Percentiles rank a stretch among this genome's conserved stretches.
Conservation (phyloP, 2,888 invertebrate genomes). For the Hypena proboscidalis region DNA sequence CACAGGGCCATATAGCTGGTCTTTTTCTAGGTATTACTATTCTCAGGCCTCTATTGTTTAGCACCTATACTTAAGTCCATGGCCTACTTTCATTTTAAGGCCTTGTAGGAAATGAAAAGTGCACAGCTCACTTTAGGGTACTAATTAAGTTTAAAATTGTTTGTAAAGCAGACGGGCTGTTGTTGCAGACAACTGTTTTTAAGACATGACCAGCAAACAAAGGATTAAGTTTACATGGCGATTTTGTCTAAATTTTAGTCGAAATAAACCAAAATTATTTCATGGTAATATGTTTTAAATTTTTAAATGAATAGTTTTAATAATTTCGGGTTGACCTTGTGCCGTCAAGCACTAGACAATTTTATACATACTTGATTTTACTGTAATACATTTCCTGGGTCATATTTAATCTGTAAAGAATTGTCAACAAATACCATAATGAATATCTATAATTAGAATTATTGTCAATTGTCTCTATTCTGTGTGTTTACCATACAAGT, state of each 20-base stretch:
- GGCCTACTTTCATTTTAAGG: constrained; percentile 31
- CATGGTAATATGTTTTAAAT: too few relatives aligned
- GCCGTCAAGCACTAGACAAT: constrained; percentile 15
- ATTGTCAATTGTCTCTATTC: constrained; percentile 29
- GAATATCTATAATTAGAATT: neutral
- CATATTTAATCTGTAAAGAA: too few relatives aligned
- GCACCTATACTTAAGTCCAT: constrained; percentile 18
- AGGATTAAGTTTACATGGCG: constrained; percentile 24
- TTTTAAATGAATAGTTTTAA: too few relatives aligned
- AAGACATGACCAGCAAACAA: constrained; percentile 24
- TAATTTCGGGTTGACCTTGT: constrained; percentile 2
- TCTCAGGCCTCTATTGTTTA: constrained; percentile 11
- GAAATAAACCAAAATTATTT: too few relatives aligned
- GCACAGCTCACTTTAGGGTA: constrained; percentile 30
- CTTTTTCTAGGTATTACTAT: constrained; percentile 7
- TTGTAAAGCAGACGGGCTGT: constrained; percentile 15
- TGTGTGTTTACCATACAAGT: constrained; percentile 20
- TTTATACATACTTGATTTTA: constrained; percentile 4
- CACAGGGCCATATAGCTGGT: constrained; percentile 1
- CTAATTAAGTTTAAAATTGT: constrained; percentile 24
- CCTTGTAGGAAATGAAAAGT: constrained; percentile 17
- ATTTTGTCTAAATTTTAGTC: constrained; percentile 22
- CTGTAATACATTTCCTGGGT: too few relatives aligned
- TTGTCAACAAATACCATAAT: neutral
- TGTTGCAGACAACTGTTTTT: constrained; percentile 12